Base-by-base conservation (phyloP, 2,113 vertebrate species). In the Oreochromis tanganicae region DNA sequence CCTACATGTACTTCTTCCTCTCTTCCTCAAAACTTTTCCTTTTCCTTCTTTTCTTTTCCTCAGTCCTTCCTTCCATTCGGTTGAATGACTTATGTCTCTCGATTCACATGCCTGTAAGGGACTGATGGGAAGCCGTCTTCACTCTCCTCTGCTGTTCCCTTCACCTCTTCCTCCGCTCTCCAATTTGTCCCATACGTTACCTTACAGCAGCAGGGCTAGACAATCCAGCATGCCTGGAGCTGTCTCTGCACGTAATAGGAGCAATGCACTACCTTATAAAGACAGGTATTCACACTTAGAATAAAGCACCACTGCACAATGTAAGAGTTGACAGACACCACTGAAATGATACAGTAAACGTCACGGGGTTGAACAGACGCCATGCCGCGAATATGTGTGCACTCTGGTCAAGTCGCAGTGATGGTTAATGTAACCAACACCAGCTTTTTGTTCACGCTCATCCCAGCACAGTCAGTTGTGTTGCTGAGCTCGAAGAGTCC, bases 251-350 rank as follows among this genome's bases (percentile, higher is more conserved):
- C 52, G 86, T 87, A 89, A 80, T 89, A 41, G 83, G 78, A 92
- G 87, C 83, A 86, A 85, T 91, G 56, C 92, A 86, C 95, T 95
- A 85, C 95, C 95, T 95, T 96, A 96, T 96, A 96, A 96, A 96
- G 96, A 94, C 95, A 95, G 94, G 94, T 96, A 97, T 96, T 95
- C 94, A 92, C 91, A 86, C 94, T 91, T 93, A 88, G 94, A 87
- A 91, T 92, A 88, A 94, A 90, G 90, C 56, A 5, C 86, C 84
- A 78, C 95, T 93, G 95, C 91, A 90, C 93, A 92, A 89, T 95
- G 94, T 95, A 93, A 94, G 91, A 85, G 84, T 63, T 87, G 92
- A 94, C 94, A 95, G 94, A 94, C 91, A 57, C 85, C 29, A 52
- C 73, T 92, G 92, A 91, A 91, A 87, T 52, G 84, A 91, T 86